Percentiles rank a stretch among this genome's conserved stretches.
phyloP scores from a whole-genome alignment of 2,113 vertebrate genomes.

The Mesocricetus auratus region DNA sequence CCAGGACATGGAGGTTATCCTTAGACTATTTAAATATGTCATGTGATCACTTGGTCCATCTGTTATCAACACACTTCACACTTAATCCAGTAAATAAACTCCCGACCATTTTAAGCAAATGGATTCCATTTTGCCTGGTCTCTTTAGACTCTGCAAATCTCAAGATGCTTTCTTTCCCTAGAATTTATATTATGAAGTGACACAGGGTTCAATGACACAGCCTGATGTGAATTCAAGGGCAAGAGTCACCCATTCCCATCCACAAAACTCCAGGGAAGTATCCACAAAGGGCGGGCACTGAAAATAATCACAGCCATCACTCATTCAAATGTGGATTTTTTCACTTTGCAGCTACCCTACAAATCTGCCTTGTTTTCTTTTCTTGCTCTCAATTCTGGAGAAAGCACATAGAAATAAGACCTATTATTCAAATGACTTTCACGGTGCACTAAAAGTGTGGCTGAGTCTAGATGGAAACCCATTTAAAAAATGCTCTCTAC shows the following conservation, averaged over 20 bases:
- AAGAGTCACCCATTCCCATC: constrained; percentile 64
- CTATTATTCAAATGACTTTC: constrained; percentile 83
- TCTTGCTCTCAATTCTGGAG: constrained; percentile 67
- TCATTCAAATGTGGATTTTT: constrained; percentile 67
- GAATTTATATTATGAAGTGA: constrained; percentile 81
- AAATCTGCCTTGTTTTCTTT: constrained; percentile 81
- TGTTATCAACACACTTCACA: constrained; percentile 87
- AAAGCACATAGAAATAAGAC: constrained; percentile 76
- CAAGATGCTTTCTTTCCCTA: constrained; percentile 61
- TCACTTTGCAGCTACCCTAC: constrained; percentile 73
- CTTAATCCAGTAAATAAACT: constrained; percentile 85
- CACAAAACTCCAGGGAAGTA: constrained; percentile 32
- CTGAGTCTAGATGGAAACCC: constrained; percentile 74
- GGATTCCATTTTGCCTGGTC: constrained; percentile 82
- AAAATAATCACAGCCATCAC: constrained; percentile 57
- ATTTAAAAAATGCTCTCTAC: constrained; percentile 73
- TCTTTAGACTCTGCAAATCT: constrained; percentile 80
- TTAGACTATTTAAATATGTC: constrained; percentile 84
- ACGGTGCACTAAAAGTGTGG: constrained; percentile 70
- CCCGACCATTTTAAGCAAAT: constrained; percentile 83
- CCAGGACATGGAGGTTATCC: constrained; percentile 85
- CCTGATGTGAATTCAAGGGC: constrained; percentile 83
- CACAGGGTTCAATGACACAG: constrained; percentile 81
- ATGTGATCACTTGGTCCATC: constrained; percentile 87
- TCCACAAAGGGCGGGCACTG: not conserved